phyloP scores from a whole-genome alignment of 2,113 vertebrate genomes.

The Oryzias woworae region DNA sequence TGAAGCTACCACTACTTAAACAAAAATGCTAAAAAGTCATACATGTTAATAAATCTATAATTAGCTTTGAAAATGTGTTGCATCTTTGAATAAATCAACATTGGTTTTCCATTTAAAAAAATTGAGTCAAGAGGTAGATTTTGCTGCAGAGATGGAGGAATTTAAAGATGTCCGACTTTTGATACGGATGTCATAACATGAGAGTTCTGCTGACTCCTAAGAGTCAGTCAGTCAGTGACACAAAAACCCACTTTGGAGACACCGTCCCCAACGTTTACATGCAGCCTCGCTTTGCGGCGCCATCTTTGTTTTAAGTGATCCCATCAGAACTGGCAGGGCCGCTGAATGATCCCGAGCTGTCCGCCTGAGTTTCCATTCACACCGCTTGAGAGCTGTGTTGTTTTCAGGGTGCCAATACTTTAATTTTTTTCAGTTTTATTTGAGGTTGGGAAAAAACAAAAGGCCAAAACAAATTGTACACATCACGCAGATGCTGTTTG shows the following conservation, averaged over 20 bases:
- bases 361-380: background rate
- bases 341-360: constrained; percentile 37
- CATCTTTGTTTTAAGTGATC: constrained; percentile 25
- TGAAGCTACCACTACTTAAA: background rate
- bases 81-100: too few relatives aligned
- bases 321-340: constrained; percentile 28
- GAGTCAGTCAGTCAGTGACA: constrained; percentile 35
- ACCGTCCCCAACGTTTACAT: constrained; percentile 25
- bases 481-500: background rate
- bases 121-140: too few relatives aligned
- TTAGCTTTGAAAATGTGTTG: too few relatives aligned
- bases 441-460: background rate
- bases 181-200: too few relatives aligned
- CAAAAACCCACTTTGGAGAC: constrained; percentile 56
- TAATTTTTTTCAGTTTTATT: background rate
- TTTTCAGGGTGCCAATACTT: background rate
- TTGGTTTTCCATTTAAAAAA: too few relatives aligned
- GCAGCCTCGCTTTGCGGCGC: constrained; percentile 20
- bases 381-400: background rate
- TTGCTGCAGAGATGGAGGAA: too few relatives aligned
- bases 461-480: background rate
- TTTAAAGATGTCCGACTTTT: too few relatives aligned
- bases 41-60: too few relatives aligned
- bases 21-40: background rate
- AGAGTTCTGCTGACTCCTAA: constrained; percentile 21